Conservation (phyloP, 2,888 invertebrate genomes). For the Miltochrista miniata region DNA sequence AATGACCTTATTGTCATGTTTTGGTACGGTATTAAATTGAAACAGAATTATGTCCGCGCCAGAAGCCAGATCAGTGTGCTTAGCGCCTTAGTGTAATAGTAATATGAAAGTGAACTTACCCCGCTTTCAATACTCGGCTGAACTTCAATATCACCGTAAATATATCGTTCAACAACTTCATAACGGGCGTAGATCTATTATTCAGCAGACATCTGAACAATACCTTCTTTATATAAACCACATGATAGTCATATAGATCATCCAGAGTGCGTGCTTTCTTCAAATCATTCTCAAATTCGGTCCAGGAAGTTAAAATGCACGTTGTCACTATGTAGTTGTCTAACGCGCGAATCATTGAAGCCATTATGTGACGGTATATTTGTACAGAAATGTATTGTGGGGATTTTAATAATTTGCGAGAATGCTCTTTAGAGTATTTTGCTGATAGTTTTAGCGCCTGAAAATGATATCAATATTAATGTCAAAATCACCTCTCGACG, state of each 20-base stretch:
- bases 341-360: slow-evolving; percentile 88
- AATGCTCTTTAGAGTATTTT: slow-evolving; percentile 75
- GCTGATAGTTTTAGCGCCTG: slow-evolving; percentile 85
- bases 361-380: slow-evolving; percentile 89
- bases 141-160: slow-evolving; percentile 89
- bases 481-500: no score
- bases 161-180: slow-evolving; percentile 87
- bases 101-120: slow-evolving; percentile 52
- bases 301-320: slow-evolving; percentile 90
- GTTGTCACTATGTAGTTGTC: slow-evolving; percentile 91
- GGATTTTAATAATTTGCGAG: slow-evolving; percentile 79
- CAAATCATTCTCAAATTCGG: slow-evolving; percentile 87
- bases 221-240: slow-evolving; percentile 89
- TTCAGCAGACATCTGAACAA: slow-evolving; percentile 90
- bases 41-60: no score
- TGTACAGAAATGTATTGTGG: slow-evolving; percentile 89
- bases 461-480: no score
- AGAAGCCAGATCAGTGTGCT: no score
- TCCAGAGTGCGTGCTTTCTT: slow-evolving; percentile 87
- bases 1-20: no score
- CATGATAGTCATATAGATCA: slow-evolving; percentile 88
- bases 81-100: no score
- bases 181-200: slow-evolving; percentile 86
- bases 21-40: no score
- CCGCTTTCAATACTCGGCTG: slow-evolving; percentile 83